These are phyloP conservation scores for Amblyopsis hoosieri DNA, from an alignment of 2,797 vertebrate genomes.

Conservation along the genomic window DNA sequence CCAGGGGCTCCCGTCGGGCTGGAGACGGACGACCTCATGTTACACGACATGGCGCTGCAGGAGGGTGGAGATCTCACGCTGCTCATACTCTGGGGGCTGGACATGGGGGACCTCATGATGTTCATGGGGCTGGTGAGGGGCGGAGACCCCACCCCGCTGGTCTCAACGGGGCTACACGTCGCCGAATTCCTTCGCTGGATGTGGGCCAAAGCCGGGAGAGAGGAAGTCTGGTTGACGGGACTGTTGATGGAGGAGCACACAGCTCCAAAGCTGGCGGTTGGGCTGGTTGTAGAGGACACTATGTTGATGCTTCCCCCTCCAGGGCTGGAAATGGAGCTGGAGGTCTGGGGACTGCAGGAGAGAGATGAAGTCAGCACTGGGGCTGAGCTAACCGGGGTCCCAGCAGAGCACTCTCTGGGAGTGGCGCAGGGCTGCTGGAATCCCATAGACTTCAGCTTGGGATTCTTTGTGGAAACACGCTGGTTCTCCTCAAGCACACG, in stretches of 20 bases:
- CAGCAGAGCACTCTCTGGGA: slow-evolving; percentile 78
- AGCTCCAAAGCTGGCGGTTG: slow-evolving; percentile 84
- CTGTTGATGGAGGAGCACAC: slow-evolving; percentile 83
- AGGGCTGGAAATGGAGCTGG: slow-evolving; percentile 90
- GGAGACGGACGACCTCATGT: slow-evolving; percentile 89
- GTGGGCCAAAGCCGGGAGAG: slow-evolving; percentile 80
- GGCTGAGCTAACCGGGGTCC: slow-evolving; percentile 78
- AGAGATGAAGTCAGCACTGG: slow-evolving; percentile 84
- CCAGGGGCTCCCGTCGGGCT: slow-evolving; percentile 85
- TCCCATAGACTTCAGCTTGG: slow-evolving; percentile 80
- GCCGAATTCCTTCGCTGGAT: slow-evolving; percentile 86
- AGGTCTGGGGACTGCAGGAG: slow-evolving; percentile 85
- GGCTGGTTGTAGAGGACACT: slow-evolving; percentile 91
- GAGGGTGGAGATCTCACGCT: slow-evolving; percentile 93
- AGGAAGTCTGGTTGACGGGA: slow-evolving; percentile 85
- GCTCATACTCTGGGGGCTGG: slow-evolving; percentile 91
- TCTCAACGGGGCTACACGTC: slow-evolving; percentile 90
- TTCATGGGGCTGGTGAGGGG: slow-evolving; percentile 93
- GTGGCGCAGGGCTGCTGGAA: slow-evolving; percentile 78
- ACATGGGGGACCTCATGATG: slow-evolving; percentile 95
- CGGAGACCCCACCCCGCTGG: slow-evolving; percentile 89
- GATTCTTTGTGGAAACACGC: slow-evolving; percentile 66
- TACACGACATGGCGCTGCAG: slow-evolving; percentile 84
- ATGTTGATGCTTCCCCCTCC: slow-evolving; percentile 87
- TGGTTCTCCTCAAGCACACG: slow-evolving; percentile 82